Evolutionary conservation across 2,797 vertebrate genomes (phyloP), one percentile per base, ranked within the genome.

Genomic region (Neopelma chrysocephalum): DNA sequence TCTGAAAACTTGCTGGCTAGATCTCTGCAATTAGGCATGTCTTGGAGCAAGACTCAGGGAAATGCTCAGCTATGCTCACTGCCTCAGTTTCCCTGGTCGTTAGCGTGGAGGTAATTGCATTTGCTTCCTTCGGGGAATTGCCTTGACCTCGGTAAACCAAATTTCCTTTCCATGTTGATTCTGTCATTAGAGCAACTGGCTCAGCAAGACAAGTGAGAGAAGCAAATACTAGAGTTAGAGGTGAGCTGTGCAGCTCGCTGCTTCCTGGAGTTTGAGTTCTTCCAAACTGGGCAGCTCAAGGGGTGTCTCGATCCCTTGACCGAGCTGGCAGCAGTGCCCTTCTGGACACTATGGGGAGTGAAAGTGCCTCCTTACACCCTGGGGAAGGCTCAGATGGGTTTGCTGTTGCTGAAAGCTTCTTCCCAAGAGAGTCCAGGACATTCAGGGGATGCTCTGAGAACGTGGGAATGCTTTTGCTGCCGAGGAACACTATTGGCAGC

Each of bases 1-100:
- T 91, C 75, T 92, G 82, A 82, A 94, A 91, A 82, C 85, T 76
- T 87, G 76, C 80, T 73, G 80, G 50, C 43, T 78, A 82, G 22
- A 69, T 47, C 58, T 82, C 83, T 90, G 80, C 81, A 88, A 86
- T 94, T 89, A 76, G 72, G 40, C 19, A 45, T 89, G 88, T 45
- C 68, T 76, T 0, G 7, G 25, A 70, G 89, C 76, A 72, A 87
- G 53, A 54, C 86, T 82, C 5, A 3, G 62, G 88, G 77, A 69
- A 89, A 79, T 48, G 58, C 62, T 51, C 25, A 86, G 45, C 66
- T 75, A 4, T 32, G 23, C 57, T 84, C 0, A 0, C 14, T 92
- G 72, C 73, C 78, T 95, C 73, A 77, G 83, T 88, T 83, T 95
- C 90, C 51, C 86, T 60, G 38, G 25, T 83, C 7, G 15, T 76